Evolutionary conservation across 35 echinoderm and acorn worm genomes (phyloP).

Genomic region (Acanthaster planci): DNA sequence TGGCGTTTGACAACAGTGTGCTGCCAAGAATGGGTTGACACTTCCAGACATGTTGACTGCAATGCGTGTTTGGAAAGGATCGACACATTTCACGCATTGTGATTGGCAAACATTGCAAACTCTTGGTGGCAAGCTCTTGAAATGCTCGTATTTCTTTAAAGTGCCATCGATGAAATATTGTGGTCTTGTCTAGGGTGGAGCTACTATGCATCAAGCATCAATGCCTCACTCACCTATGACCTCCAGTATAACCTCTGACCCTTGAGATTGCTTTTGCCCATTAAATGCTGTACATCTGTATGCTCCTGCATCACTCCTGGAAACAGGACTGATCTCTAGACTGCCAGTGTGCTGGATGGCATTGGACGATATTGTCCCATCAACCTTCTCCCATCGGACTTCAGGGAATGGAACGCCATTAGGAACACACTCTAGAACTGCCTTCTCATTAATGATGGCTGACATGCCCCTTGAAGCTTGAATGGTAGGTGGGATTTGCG

Average conservation of each 20-base stretch:
- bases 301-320: slow-evolving; percentile 41
- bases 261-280: background rate
- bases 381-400: slow-evolving; percentile 67
- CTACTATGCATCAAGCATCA: too few relatives aligned
- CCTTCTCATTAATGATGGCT: slow-evolving; percentile 43
- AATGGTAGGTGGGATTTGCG: slow-evolving; percentile 40
- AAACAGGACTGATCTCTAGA: slow-evolving; percentile 42
- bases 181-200: too few relatives aligned
- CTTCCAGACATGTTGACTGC: too few relatives aligned
- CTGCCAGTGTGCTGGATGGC: slow-evolving; percentile 40
- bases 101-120: too few relatives aligned
- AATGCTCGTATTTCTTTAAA: too few relatives aligned
- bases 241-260: slow-evolving; percentile 48
- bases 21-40: too few relatives aligned
- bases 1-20: too few relatives aligned
- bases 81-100: too few relatives aligned
- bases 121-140: too few relatives aligned
- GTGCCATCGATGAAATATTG: too few relatives aligned
- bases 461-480: slow-evolving; percentile 34
- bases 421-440: slow-evolving; percentile 72
- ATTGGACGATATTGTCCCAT: slow-evolving; percentile 31
- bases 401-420: slow-evolving; percentile 38
- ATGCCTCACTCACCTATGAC: slow-evolving; percentile 72
- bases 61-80: too few relatives aligned
- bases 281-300: slow-evolving; percentile 71